Evolutionary conservation across 1,140 invertebrate species (phyloP), one percentile per base, ranked within the genome.

Genomic region (Zelostemma sp.): DNA sequence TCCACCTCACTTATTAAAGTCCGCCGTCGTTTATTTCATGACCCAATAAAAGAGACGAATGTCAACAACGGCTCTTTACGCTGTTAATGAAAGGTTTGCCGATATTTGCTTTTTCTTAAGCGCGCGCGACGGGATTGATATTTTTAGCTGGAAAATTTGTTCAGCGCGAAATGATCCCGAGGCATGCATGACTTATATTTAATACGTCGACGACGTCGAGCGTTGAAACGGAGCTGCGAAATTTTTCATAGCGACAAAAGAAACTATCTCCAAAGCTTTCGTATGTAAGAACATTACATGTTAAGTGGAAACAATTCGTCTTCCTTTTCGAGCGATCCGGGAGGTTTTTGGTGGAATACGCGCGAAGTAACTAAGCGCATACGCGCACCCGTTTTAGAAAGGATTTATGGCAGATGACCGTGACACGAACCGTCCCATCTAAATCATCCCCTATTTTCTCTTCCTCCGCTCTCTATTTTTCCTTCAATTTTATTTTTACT

Each of bases 361-460:
- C 35, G 60, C 50, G 45, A 63, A 59, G 49, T 64, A 69, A 59
- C 46, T 51, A 49, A 50, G 49, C 66, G 21, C 43, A 63, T 48
- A 61, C 41, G 21, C 21, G 43, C 31, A 8, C 16, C 43, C 54
- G 35, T 33, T 56, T 56, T 56, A 43, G 49, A 58, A 19, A 53
- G 47, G 56, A 75, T 75, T 75, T 75, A 75, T 75, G 55, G 65
- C 62, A 31, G 60, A 71, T 71, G 70, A 73, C 67, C 64, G 64
- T 61, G 63, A 64, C 64, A 63, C 59, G 58, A 35, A 59, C 46
- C 62, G 61, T 59, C 56, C 59, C 62, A 46, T 12, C 53, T 74
- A 72, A 74, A 74, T 74, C 73, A 74, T 74, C 50, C 51, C 56
- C 64, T 16, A 48, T 60, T 57, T 58, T 54, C 58, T 58, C 46